These are phyloP conservation scores for Aphidoletes aphidimyza DNA, from an alignment of 2,888 invertebrate genomes.

Conservation along the genomic window DNA sequence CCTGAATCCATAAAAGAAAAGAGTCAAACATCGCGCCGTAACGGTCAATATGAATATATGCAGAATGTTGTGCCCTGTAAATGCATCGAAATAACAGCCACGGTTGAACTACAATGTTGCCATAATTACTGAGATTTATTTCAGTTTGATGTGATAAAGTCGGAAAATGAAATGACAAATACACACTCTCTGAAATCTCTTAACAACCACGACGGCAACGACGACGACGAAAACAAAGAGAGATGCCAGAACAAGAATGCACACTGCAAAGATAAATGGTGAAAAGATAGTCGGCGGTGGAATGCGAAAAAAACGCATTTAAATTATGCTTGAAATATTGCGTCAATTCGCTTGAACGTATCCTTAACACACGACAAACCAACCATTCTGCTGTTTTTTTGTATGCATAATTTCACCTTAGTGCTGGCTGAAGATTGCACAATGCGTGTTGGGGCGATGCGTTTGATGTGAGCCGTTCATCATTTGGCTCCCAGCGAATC, in stretches of 20 bases:
- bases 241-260: not conserved
- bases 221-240: not conserved
- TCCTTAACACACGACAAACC: too few species aligned
- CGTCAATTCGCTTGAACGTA: not conserved
- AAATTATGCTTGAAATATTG: conserved; percentile 32
- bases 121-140: conserved; percentile 48
- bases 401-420: too few species aligned
- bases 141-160: conserved; percentile 25
- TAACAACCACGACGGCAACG: not conserved
- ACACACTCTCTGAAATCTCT: not conserved
- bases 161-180: conserved; percentile 41
- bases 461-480: not conserved
- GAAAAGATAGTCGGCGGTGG: conserved; percentile 39
- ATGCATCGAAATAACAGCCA: too few species aligned
- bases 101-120: conserved; percentile 48
- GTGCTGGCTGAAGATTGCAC: too few species aligned
- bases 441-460: too few species aligned
- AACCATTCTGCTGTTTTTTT: too few species aligned
- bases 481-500: not conserved
- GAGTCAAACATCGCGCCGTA: not conserved
- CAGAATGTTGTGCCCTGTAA: too few species aligned
- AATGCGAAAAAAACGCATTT: conserved; percentile 1
- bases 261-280: not conserved
- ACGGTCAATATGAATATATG: too few species aligned
- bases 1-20: conserved; percentile 1